Evolutionary conservation across 2,888 invertebrate genomes (phyloP).

Genomic region (Conistra vaccinii): DNA sequence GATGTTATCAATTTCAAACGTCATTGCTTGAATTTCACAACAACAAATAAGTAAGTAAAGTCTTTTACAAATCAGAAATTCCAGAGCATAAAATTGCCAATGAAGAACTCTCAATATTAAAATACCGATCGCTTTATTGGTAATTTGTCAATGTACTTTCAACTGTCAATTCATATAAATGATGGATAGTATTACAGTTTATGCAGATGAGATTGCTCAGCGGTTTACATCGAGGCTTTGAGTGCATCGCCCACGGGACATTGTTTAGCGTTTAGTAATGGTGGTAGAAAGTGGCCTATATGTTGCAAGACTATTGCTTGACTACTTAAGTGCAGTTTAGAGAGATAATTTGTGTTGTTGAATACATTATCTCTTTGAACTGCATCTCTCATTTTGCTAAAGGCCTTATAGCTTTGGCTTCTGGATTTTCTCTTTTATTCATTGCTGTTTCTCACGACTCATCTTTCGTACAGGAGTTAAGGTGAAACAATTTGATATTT

Average conservation of each 20-base stretch:
- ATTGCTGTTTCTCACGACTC: background rate
- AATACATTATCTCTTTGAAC: background rate
- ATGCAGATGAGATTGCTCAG: slow-evolving; percentile 41
- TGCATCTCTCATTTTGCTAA: background rate
- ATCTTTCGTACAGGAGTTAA: background rate
- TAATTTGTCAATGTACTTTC: slow-evolving; percentile 25
- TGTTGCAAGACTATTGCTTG: slow-evolving; percentile 6
- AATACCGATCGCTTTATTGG: background rate
- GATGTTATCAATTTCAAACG: background rate
- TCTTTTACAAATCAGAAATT: slow-evolving; percentile 2
- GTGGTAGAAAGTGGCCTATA: slow-evolving; percentile 27
- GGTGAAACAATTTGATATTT: too few species aligned
- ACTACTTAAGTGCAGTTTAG: background rate
- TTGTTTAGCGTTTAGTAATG: slow-evolving; percentile 27
- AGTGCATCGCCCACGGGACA: slow-evolving; percentile 53
- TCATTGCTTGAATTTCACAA: background rate
- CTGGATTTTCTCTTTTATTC: too few species aligned
- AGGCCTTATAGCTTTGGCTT: background rate
- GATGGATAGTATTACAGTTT: slow-evolving; percentile 32
- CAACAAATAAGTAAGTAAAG: background rate
- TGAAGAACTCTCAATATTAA: background rate
- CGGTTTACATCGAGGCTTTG: slow-evolving; percentile 10
- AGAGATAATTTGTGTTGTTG: background rate
- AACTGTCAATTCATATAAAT: slow-evolving; percentile 13
- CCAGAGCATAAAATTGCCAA: slow-evolving; percentile 2